Conservation (phyloP, 2,113 vertebrate species). For the Leucoraja erinaceus region DNA sequence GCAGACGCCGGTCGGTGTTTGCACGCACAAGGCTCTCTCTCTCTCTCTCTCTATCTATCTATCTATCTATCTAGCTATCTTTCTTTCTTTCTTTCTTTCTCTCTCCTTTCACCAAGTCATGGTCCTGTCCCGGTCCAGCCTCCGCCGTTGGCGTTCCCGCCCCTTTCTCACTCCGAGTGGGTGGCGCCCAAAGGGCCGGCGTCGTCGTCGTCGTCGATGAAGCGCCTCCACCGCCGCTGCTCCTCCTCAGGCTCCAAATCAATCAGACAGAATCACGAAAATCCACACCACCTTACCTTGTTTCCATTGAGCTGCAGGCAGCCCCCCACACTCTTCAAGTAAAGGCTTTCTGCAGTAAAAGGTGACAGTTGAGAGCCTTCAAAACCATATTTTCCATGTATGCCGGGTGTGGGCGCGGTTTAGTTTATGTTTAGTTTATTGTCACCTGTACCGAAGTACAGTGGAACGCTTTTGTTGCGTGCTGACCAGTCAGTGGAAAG, state of each 20-base stretch:
- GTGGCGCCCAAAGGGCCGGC: not conserved
- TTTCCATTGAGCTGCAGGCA: not conserved
- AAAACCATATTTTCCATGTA: too few species aligned
- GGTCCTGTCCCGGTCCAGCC: not conserved
- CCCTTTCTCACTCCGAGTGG: not conserved
- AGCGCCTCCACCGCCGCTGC: not conserved
- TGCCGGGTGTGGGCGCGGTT: too few species aligned
- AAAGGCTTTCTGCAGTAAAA: not conserved
- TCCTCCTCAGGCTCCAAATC: not conserved
- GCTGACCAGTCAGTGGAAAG: too few species aligned
- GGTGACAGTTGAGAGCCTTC: not conserved
- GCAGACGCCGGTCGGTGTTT: too few species aligned
- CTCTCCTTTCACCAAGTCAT: not conserved
- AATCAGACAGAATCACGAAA: not conserved
- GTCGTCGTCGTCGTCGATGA: not conserved
- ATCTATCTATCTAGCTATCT: too few species aligned
- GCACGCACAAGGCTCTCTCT: too few species aligned
- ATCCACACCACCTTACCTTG: not conserved
- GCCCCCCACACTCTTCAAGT: not conserved
- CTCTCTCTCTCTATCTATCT: too few species aligned
- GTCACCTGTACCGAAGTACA: too few species aligned
- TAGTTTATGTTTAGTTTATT: too few species aligned
- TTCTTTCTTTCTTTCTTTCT: too few species aligned
- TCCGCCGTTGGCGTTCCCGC: not conserved
- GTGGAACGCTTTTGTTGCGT: too few species aligned